Evolutionary conservation across 2,797 vertebrate genomes (phyloP).

Genomic region (Rhinoraja longicauda): DNA sequence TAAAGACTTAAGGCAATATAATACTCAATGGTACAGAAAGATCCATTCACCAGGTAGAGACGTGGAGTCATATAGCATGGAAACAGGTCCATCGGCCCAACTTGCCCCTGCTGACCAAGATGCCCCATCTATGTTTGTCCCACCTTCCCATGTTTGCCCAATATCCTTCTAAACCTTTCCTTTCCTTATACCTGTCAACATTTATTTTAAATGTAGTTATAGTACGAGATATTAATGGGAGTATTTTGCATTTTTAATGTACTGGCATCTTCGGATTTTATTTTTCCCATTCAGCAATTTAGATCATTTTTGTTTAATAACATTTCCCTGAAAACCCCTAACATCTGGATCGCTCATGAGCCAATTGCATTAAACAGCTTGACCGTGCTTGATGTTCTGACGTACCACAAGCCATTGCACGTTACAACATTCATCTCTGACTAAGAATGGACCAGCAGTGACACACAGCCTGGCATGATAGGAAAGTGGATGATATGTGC

Average conservation of each 20-base stretch:
- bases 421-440: too few relatives aligned
- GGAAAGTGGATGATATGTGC: neutral
- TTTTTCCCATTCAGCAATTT: neutral
- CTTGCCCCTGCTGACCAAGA: too few relatives aligned
- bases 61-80: too few relatives aligned
- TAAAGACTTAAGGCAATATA: neutral
- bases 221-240: too few relatives aligned
- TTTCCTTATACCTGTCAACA: too few relatives aligned
- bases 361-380: conserved; percentile 1
- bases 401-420: neutral
- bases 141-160: too few relatives aligned
- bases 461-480: neutral
- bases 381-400: neutral
- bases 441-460: neutral
- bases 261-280: neutral
- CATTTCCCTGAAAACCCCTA: neutral
- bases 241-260: too few relatives aligned
- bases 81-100: too few relatives aligned
- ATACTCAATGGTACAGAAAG: neutral
- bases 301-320: neutral
- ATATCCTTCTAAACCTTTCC: too few relatives aligned
- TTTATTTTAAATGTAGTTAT: too few relatives aligned
- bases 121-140: too few relatives aligned
- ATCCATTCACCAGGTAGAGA: too few relatives aligned
- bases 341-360: neutral